Percentiles rank a stretch among this genome's conserved stretches.
These are phyloP conservation scores for Ciconia maguari DNA, from an alignment of 2,113 vertebrate species.

Conservation along the genomic window DNA sequence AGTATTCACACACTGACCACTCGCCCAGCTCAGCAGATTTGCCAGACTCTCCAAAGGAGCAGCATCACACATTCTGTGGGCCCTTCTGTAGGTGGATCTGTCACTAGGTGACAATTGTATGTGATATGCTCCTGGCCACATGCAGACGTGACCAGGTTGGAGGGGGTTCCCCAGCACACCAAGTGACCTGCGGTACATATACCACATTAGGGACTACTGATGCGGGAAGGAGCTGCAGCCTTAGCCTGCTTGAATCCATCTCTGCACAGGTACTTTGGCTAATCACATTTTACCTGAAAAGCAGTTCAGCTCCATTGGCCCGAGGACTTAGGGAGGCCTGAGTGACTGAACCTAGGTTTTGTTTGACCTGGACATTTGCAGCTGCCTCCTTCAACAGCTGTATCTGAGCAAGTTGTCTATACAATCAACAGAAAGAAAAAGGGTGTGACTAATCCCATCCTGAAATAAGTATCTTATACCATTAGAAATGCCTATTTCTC, in stretches of 20 bases:
- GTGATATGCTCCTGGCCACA: rapidly evolving
- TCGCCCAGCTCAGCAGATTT: not conserved
- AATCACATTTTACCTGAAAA: not conserved
- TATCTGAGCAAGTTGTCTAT: not conserved
- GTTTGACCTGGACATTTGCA: not conserved
- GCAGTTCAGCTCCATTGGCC: not conserved
- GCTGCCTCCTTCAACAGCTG: not conserved
- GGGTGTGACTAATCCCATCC: not conserved
- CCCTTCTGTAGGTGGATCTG: not conserved
- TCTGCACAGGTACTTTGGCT: not conserved
- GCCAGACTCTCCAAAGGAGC: not conserved
- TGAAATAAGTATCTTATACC: not conserved
- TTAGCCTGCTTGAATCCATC: not conserved
- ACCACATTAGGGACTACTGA: not conserved
- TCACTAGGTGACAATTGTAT: rapidly evolving
- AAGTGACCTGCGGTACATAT: rapidly evolving
- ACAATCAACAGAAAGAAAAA: not conserved
- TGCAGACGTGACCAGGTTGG: not conserved
- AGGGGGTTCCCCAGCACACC: not conserved
- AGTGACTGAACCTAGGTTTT: not conserved
- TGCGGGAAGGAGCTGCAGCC: not conserved
- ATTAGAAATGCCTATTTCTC: not conserved
- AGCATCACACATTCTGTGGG: not conserved
- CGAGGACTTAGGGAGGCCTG: not conserved
- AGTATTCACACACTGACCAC: not conserved